A percentile compares a stretch with the other conserved stretches of the same genome.
Evolutionary conservation across 1,140 invertebrate species (phyloP).

Genomic region (Rhagoletis zephyria): DNA sequence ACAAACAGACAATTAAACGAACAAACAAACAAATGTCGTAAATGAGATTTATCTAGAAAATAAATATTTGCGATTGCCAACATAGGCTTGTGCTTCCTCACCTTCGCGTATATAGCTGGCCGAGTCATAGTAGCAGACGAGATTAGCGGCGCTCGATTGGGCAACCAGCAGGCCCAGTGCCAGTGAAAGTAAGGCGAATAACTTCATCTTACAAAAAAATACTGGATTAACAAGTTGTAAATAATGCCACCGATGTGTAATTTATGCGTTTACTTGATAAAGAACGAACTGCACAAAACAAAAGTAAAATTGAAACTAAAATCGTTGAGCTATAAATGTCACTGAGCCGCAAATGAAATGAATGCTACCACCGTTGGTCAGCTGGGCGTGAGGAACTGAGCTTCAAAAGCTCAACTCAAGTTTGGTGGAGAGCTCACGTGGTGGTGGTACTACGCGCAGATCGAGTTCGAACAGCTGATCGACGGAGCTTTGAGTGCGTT

Average conservation of each 20-base stretch:
- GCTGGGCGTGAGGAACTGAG: neutral
- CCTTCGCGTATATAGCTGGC: conserved; percentile 79
- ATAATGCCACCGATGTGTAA: neutral
- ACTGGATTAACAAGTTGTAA: conserved; percentile 28
- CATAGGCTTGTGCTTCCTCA: conserved; percentile 67
- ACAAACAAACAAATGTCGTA: conserved; percentile 10
- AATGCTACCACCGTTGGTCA: neutral
- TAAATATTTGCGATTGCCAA: conserved; percentile 45
- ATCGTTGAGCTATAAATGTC: conserved; percentile 58
- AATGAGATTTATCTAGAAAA: conserved; percentile 47
- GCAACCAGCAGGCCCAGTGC: conserved; percentile 60
- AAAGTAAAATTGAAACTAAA: conserved; percentile 69
- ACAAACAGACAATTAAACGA: neutral
- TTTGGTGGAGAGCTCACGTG: neutral
- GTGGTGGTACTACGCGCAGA: no score
- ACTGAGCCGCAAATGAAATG: conserved; percentile 37
- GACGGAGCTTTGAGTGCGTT: neutral
- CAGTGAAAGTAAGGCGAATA: conserved; percentile 61
- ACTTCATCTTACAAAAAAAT: conserved; percentile 61
- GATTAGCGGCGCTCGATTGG: conserved; percentile 72
- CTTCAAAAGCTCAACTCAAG: neutral
- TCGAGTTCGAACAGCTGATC: conserved; percentile 31
- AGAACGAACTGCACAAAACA: conserved; percentile 62
- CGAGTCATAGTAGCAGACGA: conserved; percentile 83
- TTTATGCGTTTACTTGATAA: neutral